These are phyloP conservation scores for Conus ventricosus DNA, from an alignment of 1,140 invertebrate species.

Conservation along the genomic window DNA sequence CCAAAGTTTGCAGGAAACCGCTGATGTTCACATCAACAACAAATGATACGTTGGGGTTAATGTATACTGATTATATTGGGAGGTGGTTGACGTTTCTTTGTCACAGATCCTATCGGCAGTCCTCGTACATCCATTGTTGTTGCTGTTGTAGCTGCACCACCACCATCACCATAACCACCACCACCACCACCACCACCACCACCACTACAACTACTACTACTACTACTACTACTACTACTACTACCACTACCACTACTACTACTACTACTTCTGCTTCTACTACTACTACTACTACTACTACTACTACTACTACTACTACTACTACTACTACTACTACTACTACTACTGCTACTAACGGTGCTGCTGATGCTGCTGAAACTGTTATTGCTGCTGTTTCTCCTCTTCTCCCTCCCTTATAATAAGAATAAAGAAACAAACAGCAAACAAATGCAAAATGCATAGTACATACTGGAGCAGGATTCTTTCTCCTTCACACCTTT, in stretches of 20 bases:
- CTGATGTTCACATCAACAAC: no score
- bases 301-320: slow-evolving; percentile 31
- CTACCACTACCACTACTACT: slow-evolving; percentile 23
- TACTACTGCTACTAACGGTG: slow-evolving; percentile 12
- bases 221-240: slow-evolving; percentile 33
- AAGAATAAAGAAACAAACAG: no score
- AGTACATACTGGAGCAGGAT: no score
- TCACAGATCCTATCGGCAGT: not conserved
- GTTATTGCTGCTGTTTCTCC: not conserved
- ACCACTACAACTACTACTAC: slow-evolving; percentile 23
- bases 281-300: slow-evolving; percentile 23
- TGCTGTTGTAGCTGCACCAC: not conserved
- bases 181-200: slow-evolving; percentile 32
- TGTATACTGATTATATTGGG: not conserved
- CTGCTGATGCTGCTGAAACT: not conserved
- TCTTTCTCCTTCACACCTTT: no score
- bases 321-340: slow-evolving; percentile 30
- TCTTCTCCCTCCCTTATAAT: no score
- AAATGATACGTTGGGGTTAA: not conserved
- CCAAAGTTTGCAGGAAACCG: no score
- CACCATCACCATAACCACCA: not conserved
- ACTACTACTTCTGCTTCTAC: slow-evolving; percentile 7
- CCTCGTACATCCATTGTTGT: not conserved
- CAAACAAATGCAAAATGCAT: no score
- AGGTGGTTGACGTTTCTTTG: not conserved